These are phyloP conservation scores for Smithornis capensis DNA, from an alignment of 2,113 vertebrate genomes.

Conservation along the genomic window DNA sequence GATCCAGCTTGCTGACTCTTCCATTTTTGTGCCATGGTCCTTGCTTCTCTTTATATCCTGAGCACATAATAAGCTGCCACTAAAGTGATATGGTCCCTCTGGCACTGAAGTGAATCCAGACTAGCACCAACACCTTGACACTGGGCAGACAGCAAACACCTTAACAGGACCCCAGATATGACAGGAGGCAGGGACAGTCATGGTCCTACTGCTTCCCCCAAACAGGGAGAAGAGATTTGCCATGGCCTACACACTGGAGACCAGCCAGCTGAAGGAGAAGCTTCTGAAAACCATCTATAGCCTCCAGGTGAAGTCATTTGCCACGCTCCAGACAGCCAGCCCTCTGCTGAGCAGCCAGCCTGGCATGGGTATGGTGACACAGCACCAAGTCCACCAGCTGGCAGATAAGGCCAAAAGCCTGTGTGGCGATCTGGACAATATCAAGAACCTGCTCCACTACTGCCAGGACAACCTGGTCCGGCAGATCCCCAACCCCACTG, in stretches of 20 bases:
- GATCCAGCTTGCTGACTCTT: neutral
- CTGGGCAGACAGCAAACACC: neutral
- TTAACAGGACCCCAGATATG: neutral
- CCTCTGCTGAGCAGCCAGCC: conserved; percentile 3
- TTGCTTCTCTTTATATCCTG: neutral
- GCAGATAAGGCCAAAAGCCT: conserved; percentile 45
- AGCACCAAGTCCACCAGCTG: conserved; percentile 62
- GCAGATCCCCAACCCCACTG: neutral
- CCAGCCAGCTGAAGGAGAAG: conserved; percentile 59
- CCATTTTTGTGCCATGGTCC: neutral
- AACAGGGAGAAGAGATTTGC: neutral
- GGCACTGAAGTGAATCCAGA: neutral
- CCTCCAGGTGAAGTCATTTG: conserved; percentile 49
- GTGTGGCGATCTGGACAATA: conserved; percentile 47
- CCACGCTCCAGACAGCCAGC: conserved; percentile 20
- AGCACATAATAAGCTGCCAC: neutral
- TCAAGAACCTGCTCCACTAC: conserved; percentile 45
- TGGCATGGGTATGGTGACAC: conserved; percentile 62
- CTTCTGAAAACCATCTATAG: conserved; percentile 66
- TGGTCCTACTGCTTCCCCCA: neutral
- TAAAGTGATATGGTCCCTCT: neutral
- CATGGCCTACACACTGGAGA: conserved; percentile 63
- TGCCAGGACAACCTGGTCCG: conserved; percentile 34
- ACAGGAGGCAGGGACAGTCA: neutral
- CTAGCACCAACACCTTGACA: neutral